Evolutionary conservation across 2,113 vertebrate genomes (phyloP).

Genomic region (Planiliza haematocheilus): DNA sequence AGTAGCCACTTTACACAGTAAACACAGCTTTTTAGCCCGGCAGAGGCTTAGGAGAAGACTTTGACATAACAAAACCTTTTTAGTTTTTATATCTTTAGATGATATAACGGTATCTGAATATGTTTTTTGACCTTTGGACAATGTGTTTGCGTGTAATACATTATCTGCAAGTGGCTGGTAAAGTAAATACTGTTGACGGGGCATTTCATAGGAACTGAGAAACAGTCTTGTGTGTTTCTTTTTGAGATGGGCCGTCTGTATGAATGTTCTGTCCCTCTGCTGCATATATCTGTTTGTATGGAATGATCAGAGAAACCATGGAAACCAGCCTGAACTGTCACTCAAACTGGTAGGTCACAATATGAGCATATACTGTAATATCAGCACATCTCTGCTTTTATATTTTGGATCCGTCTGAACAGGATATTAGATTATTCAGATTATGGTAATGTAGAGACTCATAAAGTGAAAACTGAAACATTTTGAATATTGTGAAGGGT

Average conservation of each 20-base stretch:
- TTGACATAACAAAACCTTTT: constrained; percentile 10
- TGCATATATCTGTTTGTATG: background rate
- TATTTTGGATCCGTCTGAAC: constrained; percentile 35
- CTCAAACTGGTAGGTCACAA: background rate
- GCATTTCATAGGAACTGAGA: background rate
- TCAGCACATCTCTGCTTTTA: constrained; percentile 15
- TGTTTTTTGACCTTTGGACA: constrained; percentile 6
- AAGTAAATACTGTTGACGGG: background rate
- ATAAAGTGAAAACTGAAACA: constrained; percentile 16
- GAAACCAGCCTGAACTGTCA: constrained; percentile 31
- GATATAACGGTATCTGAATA: background rate
- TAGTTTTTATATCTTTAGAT: background rate
- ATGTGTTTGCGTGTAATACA: background rate
- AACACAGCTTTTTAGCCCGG: constrained; percentile 20
- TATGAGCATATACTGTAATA: constrained; percentile 2
- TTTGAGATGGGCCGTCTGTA: background rate
- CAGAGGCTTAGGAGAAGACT: background rate
- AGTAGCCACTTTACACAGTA: constrained; percentile 38
- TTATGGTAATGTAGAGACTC: constrained; percentile 6
- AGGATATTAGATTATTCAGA: constrained; percentile 43
- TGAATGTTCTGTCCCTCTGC: background rate
- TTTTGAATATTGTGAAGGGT: background rate
- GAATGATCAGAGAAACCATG: background rate
- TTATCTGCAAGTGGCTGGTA: background rate
- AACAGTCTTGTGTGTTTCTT: background rate